Evolutionary conservation across 2,113 vertebrate genomes (phyloP), one percentile per base, ranked within the genome.

Genomic region (Plestiodon gilberti): DNA sequence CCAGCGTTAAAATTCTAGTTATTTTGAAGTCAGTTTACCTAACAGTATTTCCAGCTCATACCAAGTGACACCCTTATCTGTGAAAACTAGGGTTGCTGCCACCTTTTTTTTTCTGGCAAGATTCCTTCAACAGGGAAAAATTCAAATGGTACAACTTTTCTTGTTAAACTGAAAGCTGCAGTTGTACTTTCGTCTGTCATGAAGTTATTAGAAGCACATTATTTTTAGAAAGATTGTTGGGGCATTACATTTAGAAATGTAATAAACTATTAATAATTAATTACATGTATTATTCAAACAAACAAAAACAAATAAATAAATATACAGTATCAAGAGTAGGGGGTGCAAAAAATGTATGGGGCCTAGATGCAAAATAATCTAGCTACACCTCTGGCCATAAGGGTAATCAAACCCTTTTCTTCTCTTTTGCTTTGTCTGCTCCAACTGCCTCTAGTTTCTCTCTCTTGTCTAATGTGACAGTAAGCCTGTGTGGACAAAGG

Each of bases 31-130:
- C 38, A 0, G 87, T 82, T 93, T 89, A 93, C 91, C 92, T 92
- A 93, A 61, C 89, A 92, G 70, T 77, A 86, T 87, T 88, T 79
- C 81, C 82, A 87, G 77, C 77, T 91, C 89, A 82, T 93, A 86
- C 59, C 84, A 48, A 48, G 43, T 57, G 55, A 57, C 17, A 57
- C 40, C 87, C 77, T 90, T 93, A 91, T 86, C 86, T 90, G 77
- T 57, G 61, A 90, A 87, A 62, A 93, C 87, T 65, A 30, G 28
- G 25, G 8, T 11, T 10, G 25, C 64, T 30, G 25, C 55, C 55
- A 57, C 17, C 55, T 57, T 57, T 57, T 57, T 57, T 57, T 57
- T 57, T 57, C 55, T 57, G 55, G 55, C 55, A 57, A 17, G 55
- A 10, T 17, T 57, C 17, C 55, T 6, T 13, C 55, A 57, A 10